Conservation (phyloP, 2,113 vertebrate species). For the Arenaria interpres region DNA sequence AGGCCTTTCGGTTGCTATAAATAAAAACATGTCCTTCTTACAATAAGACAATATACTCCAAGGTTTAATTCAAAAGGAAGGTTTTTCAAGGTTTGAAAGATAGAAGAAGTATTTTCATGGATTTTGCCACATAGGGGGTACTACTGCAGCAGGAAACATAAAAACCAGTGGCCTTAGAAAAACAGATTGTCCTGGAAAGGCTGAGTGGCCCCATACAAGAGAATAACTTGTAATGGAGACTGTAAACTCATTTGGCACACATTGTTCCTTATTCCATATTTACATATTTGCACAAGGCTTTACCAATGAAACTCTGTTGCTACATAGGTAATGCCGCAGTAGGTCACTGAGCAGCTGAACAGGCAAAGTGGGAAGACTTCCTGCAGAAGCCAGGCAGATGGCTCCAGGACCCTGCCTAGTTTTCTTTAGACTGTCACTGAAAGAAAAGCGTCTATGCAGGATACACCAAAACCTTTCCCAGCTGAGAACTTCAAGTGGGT, state of each 20-base stretch:
- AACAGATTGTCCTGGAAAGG: not conserved
- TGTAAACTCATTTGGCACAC: not conserved
- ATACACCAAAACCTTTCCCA: not conserved
- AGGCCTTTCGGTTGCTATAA: not conserved
- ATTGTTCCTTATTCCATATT: not conserved
- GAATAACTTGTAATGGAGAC: not conserved
- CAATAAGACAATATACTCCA: not conserved
- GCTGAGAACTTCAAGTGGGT: not conserved
- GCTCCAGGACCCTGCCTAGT: not conserved
- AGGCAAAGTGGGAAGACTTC: not conserved
- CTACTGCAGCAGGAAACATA: not conserved
- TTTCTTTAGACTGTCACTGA: not conserved
- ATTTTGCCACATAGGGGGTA: not conserved
- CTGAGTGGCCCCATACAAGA: not conserved
- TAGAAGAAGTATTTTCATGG: not conserved
- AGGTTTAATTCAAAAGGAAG: not conserved
- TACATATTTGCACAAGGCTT: not conserved
- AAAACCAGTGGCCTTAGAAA: not conserved
- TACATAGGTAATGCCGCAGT: not conserved
- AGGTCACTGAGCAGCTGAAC: not conserved
- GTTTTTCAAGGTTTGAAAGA: not conserved
- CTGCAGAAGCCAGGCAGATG: not conserved
- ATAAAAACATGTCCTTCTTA: not conserved
- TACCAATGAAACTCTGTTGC: not conserved
- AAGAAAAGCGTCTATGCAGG: not conserved